Percentiles rank a stretch among this genome's conserved stretches.
These are phyloP conservation scores for Xestia sexstrigata DNA, from an alignment of 2,888 invertebrate genomes.

Conservation along the genomic window DNA sequence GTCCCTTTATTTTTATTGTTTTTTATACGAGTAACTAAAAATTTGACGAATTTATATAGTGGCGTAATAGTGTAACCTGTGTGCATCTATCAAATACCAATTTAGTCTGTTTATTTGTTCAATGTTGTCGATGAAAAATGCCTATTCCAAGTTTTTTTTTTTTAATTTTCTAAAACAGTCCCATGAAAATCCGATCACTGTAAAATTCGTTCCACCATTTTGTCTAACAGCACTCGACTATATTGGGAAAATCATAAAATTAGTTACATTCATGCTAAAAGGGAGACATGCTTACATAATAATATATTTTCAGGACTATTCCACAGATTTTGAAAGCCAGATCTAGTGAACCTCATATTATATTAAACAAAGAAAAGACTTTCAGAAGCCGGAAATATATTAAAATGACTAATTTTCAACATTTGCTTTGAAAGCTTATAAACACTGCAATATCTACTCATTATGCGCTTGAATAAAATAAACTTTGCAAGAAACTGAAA, in stretches of 20 bases:
- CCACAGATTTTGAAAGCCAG: not conserved
- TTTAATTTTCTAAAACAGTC: not conserved
- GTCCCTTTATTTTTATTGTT: no score
- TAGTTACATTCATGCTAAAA: slow-evolving; percentile 68
- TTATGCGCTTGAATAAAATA: not conserved
- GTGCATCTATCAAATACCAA: no score
- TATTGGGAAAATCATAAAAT: slow-evolving; percentile 56
- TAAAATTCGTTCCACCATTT: not conserved
- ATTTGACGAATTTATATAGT: no score
- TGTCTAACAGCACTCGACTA: not conserved
- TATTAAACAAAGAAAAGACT: not conserved
- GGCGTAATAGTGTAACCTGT: no score
- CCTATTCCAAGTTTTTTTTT: no score
- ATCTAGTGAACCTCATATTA: not conserved
- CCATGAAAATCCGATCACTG: not conserved
- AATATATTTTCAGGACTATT: not conserved
- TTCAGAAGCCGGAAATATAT: not conserved
- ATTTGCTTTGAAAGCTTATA: slow-evolving; percentile 47
- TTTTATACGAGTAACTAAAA: no score
- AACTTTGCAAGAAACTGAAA: not conserved
- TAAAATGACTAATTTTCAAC: slow-evolving; percentile 46
- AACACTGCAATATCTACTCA: slow-evolving; percentile 17
- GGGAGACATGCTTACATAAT: slow-evolving; percentile 42
- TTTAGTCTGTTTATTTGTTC: no score
- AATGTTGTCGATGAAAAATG: no score